These are phyloP conservation scores for Embiotoca jacksoni DNA, from an alignment of 2,113 vertebrate species.

Conservation along the genomic window DNA sequence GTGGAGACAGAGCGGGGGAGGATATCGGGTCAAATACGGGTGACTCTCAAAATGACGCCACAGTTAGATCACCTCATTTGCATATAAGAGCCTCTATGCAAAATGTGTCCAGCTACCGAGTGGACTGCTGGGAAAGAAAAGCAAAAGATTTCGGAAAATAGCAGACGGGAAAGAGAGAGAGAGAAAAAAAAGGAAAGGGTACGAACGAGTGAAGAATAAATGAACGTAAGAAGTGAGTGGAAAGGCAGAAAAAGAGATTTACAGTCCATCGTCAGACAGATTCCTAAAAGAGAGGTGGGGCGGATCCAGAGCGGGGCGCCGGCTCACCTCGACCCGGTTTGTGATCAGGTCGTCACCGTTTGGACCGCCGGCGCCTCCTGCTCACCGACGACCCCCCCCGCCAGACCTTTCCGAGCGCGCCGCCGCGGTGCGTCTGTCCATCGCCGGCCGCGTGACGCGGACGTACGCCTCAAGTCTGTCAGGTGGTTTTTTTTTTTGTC, in stretches of 20 bases:
- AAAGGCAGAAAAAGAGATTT: constrained; percentile 45
- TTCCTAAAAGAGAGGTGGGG: constrained; percentile 19
- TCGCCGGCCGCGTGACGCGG: constrained; percentile 19
- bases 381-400: constrained; percentile 21
- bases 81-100: constrained; percentile 43
- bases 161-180: constrained; percentile 7
- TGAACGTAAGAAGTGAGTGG: neutral
- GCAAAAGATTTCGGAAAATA: constrained; percentile 2
- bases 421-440: constrained; percentile 31
- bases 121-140: constrained; percentile 11
- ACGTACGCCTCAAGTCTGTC: constrained; percentile 25
- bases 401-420: constrained; percentile 24
- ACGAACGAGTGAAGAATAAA: constrained; percentile 17
- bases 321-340: constrained; percentile 37
- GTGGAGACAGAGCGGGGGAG: neutral
- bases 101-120: constrained; percentile 20
- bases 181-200: constrained; percentile 11
- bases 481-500: neutral
- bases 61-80: constrained; percentile 43
- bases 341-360: constrained; percentile 15
- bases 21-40: neutral
- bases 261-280: constrained; percentile 48
- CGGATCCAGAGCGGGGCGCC: constrained; percentile 38
- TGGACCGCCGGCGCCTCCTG: constrained; percentile 19
- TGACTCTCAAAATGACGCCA: constrained; percentile 20